Evolutionary conservation across 2,113 vertebrate species (phyloP).

Genomic region (Shinisaurus crocodilurus): DNA sequence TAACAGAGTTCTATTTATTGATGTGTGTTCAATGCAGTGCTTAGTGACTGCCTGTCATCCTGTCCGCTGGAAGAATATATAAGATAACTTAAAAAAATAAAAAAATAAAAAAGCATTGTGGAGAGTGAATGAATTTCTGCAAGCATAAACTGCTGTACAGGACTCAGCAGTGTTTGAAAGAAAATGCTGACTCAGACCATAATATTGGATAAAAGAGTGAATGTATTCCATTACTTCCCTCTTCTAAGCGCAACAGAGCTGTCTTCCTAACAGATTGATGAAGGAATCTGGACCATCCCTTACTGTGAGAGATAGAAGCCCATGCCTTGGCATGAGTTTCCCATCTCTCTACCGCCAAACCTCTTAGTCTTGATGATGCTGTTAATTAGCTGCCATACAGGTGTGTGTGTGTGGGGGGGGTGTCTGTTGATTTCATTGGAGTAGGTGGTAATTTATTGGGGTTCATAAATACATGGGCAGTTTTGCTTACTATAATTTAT

Average conservation of each 20-base stretch:
- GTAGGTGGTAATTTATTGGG: neutral
- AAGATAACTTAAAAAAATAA: neutral
- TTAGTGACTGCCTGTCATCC: neutral
- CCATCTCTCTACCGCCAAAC: neutral
- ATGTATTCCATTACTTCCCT: neutral
- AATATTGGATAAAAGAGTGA: neutral
- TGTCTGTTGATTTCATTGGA: neutral
- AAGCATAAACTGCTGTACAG: neutral
- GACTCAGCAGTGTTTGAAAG: neutral
- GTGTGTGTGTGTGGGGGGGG: neutral
- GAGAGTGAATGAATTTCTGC: neutral
- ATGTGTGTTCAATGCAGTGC: neutral
- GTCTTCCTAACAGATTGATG: neutral
- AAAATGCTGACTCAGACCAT: neutral
- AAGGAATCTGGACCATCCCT: neutral
- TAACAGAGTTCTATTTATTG: too few relatives aligned
- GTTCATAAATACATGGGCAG: neutral
- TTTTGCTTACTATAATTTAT: neutral
- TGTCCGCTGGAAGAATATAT: neutral
- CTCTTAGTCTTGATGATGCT: neutral
- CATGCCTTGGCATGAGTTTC: neutral
- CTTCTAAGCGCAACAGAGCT: neutral
- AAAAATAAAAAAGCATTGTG: neutral
- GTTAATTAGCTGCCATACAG: neutral
- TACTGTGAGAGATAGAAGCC: neutral